Percentiles rank a stretch among this genome's conserved stretches.
These are phyloP conservation scores for Margarornis squamiger DNA, from an alignment of 2,797 vertebrate genomes.

Conservation along the genomic window DNA sequence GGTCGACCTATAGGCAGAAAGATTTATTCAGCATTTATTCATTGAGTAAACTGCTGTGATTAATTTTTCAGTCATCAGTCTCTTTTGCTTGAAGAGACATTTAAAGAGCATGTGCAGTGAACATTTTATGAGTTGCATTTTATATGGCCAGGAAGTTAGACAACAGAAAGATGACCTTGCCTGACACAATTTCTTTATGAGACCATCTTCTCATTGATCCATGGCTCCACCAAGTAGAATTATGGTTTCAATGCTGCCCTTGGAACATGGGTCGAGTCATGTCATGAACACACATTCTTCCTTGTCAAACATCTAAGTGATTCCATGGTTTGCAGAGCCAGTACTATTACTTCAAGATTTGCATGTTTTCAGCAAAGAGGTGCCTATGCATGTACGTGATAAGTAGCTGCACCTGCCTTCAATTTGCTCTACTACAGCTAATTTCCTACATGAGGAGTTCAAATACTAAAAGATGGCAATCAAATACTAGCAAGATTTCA, in stretches of 20 bases:
- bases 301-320: conserved; percentile 31
- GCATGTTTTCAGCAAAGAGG: conserved; percentile 31
- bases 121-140: conserved; percentile 40
- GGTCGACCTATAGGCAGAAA: not conserved
- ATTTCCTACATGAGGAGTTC: conserved; percentile 28
- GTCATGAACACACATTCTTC: conserved; percentile 1
- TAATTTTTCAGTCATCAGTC: conserved; percentile 12
- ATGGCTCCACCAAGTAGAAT: conserved; percentile 33
- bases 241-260: conserved; percentile 46
- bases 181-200: conserved; percentile 65
- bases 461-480: not conserved
- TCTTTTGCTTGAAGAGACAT: not conserved
- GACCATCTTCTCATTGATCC: conserved; percentile 56
- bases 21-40: conserved; percentile 13
- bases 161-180: conserved; percentile 48
- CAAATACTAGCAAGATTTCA: not conserved
- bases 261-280: conserved; percentile 47
- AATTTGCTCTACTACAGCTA: conserved; percentile 43
- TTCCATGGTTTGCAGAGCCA: conserved; percentile 22
- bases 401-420: conserved; percentile 53
- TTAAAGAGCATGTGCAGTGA: not conserved
- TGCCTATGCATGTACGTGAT: not conserved
- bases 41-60: conserved; percentile 4
- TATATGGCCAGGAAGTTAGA: conserved; percentile 1
- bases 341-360: conserved; percentile 44